Evolutionary conservation across 2,113 vertebrate species (phyloP).

Genomic region (Nothoprocta perdicaria): DNA sequence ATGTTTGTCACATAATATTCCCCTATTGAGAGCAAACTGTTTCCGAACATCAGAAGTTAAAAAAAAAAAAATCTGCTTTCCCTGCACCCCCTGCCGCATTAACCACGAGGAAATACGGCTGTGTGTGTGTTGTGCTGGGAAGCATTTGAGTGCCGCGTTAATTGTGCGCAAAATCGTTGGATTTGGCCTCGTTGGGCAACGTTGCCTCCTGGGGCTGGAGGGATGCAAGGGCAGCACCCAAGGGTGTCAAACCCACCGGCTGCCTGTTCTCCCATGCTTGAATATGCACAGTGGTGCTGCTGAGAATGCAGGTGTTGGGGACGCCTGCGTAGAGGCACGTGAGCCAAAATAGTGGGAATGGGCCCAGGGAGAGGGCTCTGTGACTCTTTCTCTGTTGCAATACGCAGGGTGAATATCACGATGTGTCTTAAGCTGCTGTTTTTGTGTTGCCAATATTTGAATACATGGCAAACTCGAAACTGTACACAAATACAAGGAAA

Average conservation of each 20-base stretch:
- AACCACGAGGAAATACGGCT: constrained; percentile 17
- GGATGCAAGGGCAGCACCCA: too few relatives aligned
- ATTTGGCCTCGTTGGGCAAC: background rate
- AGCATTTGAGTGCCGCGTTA: background rate
- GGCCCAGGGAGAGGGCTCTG: constrained; percentile 40
- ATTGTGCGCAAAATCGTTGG: fast-evolving
- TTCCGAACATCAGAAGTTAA: constrained; percentile 63
- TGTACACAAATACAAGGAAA: background rate
- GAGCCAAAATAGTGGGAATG: constrained; percentile 55
- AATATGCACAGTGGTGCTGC: constrained; percentile 63
- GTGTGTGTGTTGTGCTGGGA: background rate
- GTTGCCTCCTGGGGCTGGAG: background rate
- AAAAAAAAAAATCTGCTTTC: constrained; percentile 60
- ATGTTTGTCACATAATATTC: constrained; percentile 72
- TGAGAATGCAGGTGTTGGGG: constrained; percentile 61
- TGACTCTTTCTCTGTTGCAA: constrained; percentile 3
- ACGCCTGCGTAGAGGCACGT: constrained; percentile 68
- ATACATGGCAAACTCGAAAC: constrained; percentile 5
- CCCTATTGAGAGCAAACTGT: constrained; percentile 60
- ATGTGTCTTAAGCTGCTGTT: constrained; percentile 52
- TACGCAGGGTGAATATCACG: constrained; percentile 38
- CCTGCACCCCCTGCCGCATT: background rate
- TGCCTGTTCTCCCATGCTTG: constrained; percentile 29
- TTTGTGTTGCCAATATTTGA: constrained; percentile 45
- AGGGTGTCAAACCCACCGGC: too few relatives aligned